Conservation (phyloP, 1,140 invertebrate species). For the Scaptomyza montana region DNA sequence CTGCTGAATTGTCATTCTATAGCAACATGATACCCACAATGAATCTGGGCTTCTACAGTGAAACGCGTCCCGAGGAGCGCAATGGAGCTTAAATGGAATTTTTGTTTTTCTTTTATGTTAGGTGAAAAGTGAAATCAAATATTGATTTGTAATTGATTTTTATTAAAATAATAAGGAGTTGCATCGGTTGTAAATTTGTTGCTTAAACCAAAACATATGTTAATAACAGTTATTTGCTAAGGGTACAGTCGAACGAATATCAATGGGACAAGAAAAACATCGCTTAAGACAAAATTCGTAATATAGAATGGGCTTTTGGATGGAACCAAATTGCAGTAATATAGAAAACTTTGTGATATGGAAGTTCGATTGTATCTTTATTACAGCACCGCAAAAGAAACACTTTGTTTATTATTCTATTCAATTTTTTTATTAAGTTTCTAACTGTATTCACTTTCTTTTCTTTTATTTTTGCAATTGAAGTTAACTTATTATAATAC, state of each 20-base stretch:
- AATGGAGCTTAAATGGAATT: neutral
- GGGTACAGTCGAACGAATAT: too few relatives aligned
- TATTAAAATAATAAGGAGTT: neutral
- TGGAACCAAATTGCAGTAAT: too few relatives aligned
- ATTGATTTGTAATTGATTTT: neutral
- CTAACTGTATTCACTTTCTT: too few relatives aligned
- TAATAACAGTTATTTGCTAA: too few relatives aligned
- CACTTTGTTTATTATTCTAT: too few relatives aligned
- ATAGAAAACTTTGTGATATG: too few relatives aligned
- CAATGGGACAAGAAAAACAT: too few relatives aligned
- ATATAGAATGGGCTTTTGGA: too few relatives aligned
- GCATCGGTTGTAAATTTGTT: neutral
- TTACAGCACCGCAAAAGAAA: too few relatives aligned
- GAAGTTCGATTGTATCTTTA: too few relatives aligned
- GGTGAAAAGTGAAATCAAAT: neutral
- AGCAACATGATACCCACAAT: conserved; percentile 80
- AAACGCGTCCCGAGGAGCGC: conserved; percentile 71
- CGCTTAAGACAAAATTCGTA: too few relatives aligned
- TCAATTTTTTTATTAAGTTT: too few relatives aligned
- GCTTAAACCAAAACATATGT: neutral
- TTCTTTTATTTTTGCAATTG: neutral
- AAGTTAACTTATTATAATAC: neutral
- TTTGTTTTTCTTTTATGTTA: neutral
- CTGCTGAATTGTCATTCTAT: conserved; percentile 70
- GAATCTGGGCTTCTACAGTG: conserved; percentile 80